Percentiles rank a stretch among this genome's conserved stretches.
These are phyloP conservation scores for Tenebrio molitor DNA, from an alignment of 1,140 invertebrate species.

Conservation along the genomic window DNA sequence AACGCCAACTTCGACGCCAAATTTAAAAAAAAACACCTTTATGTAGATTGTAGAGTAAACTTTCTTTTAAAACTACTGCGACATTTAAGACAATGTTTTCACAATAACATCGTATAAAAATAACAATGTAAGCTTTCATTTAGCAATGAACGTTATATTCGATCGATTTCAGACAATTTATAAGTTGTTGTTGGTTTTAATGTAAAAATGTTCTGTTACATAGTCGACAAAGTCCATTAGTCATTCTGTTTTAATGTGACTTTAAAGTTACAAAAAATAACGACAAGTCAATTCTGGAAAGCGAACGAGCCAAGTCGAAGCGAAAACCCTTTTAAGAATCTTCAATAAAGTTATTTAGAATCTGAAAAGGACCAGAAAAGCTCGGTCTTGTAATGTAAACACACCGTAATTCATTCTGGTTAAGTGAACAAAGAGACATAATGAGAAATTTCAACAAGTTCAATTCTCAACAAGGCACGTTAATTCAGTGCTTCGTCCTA, in stretches of 20 bases:
- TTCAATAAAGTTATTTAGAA: slow-evolving; percentile 40
- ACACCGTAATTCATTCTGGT: slow-evolving; percentile 40
- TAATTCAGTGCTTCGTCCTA: slow-evolving; percentile 62
- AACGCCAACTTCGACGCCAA: no score
- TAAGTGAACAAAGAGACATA: slow-evolving; percentile 54
- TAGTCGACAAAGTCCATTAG: no score
- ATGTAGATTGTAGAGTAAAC: no score
- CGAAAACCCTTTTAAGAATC: slow-evolving; percentile 35
- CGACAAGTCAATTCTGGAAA: slow-evolving; percentile 20
- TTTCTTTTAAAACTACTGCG: no score
- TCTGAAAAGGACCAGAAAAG: slow-evolving; percentile 33
- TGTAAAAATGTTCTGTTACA: no score
- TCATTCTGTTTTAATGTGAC: neutral
- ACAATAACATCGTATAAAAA: no score
- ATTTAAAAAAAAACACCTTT: no score
- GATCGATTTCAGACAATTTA: no score
- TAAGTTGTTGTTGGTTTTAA: no score
- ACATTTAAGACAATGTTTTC: no score
- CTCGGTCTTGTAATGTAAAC: slow-evolving; percentile 39
- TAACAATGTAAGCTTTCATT: no score
- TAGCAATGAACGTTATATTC: no score
- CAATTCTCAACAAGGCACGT: slow-evolving; percentile 57
- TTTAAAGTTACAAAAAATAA: slow-evolving; percentile 18
- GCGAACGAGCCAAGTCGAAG: slow-evolving; percentile 31
- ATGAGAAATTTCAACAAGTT: slow-evolving; percentile 63